Evolutionary conservation across 2,797 vertebrate genomes (phyloP).

Genomic region (Sebastes taczanowskii): DNA sequence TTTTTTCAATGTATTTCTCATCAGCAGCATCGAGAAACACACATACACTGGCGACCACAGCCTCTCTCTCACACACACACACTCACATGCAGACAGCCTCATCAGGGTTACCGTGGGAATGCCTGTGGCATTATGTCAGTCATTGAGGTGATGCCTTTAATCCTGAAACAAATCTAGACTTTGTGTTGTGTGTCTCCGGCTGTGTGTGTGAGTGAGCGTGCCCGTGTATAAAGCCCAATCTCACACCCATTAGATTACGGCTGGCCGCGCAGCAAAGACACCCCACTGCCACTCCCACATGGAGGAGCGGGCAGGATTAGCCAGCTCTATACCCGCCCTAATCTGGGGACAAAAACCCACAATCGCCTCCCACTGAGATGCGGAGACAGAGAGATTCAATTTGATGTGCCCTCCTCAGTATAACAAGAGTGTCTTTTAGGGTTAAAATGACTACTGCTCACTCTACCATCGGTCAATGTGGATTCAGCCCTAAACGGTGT

Average conservation of each 20-base stretch:
- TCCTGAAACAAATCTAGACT: slow-evolving; percentile 80
- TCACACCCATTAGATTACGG: slow-evolving; percentile 81
- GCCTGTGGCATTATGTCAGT: slow-evolving; percentile 77
- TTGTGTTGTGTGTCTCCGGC: slow-evolving; percentile 60
- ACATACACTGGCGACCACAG: neutral
- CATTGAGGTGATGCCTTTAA: slow-evolving; percentile 79
- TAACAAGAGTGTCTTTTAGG: slow-evolving; percentile 73
- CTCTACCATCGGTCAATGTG: slow-evolving; percentile 60
- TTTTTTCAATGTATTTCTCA: slow-evolving; percentile 33
- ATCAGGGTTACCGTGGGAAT: slow-evolving; percentile 83
- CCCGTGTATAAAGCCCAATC: slow-evolving; percentile 61
- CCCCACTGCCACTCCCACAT: slow-evolving; percentile 80
- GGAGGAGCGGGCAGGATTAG: slow-evolving; percentile 83
- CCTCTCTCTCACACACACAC: neutral
- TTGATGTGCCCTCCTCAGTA: slow-evolving; percentile 65
- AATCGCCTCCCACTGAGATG: slow-evolving; percentile 73
- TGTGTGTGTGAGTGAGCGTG: slow-evolving; percentile 60
- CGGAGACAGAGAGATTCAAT: slow-evolving; percentile 72
- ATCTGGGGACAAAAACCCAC: slow-evolving; percentile 83
- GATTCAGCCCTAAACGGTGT: slow-evolving; percentile 61
- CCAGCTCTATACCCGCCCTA: slow-evolving; percentile 76
- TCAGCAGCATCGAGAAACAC: slow-evolving; percentile 21
- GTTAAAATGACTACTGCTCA: slow-evolving; percentile 72
- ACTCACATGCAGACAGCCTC: slow-evolving; percentile 19
- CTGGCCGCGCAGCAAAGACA: slow-evolving; percentile 81